phyloP scores from a whole-genome alignment of 2,888 invertebrate species.

The Agriopis leucophaearia region DNA sequence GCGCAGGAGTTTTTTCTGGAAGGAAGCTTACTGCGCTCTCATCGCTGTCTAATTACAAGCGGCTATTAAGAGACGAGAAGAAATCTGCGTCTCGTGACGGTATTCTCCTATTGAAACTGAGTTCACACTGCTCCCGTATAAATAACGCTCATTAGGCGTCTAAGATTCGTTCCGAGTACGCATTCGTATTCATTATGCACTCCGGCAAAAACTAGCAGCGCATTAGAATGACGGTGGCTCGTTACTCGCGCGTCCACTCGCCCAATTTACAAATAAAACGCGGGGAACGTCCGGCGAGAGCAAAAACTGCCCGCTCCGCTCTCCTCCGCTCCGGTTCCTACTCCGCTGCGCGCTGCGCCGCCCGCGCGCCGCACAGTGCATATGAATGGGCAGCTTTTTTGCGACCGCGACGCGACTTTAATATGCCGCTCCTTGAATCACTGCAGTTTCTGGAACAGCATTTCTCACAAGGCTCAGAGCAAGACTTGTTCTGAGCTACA shows the following conservation, averaged over 20 bases:
- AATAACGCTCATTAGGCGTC: constrained; percentile 65
- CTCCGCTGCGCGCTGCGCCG: constrained; percentile 25
- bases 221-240: constrained; percentile 78
- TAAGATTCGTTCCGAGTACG: constrained; percentile 72
- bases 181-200: constrained; percentile 81
- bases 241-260: constrained; percentile 53
- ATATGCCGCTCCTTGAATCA: constrained; percentile 66
- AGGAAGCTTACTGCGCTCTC: constrained; percentile 11
- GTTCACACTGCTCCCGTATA: constrained; percentile 45
- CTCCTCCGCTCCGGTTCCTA: constrained; percentile 7
- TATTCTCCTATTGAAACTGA: constrained; percentile 42
- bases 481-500: neutral
- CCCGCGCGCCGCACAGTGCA: constrained; percentile 62
- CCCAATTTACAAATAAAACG: constrained; percentile 85
- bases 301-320: constrained; percentile 63
- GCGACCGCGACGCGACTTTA: constrained; percentile 57
- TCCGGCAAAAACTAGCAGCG: constrained; percentile 79
- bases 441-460: constrained; percentile 43
- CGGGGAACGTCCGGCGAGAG: constrained; percentile 79
- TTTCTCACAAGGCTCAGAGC: constrained; percentile 1
- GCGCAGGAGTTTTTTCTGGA: constrained; percentile 10
- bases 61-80: constrained; percentile 35
- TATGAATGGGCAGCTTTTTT: constrained; percentile 83
- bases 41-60: constrained; percentile 28
- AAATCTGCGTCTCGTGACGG: constrained; percentile 44